Evolutionary conservation across 2,113 vertebrate species (phyloP).

Genomic region (Pluvialis apricaria): DNA sequence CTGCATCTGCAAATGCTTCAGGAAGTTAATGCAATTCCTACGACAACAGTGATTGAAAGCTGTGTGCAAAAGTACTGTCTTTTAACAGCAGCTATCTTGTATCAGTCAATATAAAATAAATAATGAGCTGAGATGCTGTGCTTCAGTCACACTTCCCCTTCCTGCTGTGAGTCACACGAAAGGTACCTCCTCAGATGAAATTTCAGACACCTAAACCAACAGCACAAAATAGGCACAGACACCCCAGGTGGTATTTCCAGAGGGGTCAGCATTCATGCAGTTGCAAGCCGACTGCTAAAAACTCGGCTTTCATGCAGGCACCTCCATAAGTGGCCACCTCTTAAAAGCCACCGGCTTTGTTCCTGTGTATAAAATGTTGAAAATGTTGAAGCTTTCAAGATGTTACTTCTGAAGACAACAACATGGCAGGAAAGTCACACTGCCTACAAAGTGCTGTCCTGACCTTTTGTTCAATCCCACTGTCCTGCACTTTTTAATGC

Average conservation of each 20-base stretch:
- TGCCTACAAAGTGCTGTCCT: neutral
- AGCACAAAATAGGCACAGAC: neutral
- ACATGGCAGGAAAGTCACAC: neutral
- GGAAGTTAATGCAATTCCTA: neutral
- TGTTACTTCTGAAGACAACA: neutral
- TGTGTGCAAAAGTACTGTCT: neutral
- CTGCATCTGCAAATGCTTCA: neutral
- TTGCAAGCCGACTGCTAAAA: neutral
- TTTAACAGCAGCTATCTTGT: neutral
- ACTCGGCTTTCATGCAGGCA: neutral
- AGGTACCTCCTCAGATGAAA: neutral
- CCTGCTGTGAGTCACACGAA: neutral
- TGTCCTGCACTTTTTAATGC: neutral
- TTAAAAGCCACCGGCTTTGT: neutral
- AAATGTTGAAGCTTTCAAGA: neutral
- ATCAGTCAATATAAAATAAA: neutral
- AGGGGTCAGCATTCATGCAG: neutral
- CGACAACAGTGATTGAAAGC: neutral
- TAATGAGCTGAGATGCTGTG: neutral
- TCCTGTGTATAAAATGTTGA: neutral
- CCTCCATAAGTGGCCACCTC: neutral
- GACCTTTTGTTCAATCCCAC: neutral
- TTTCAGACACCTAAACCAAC: neutral
- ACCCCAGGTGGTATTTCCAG: neutral
- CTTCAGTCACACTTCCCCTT: neutral